Evolutionary conservation across 1,140 invertebrate species (phyloP).

Genomic region (Conus betulinus): DNA sequence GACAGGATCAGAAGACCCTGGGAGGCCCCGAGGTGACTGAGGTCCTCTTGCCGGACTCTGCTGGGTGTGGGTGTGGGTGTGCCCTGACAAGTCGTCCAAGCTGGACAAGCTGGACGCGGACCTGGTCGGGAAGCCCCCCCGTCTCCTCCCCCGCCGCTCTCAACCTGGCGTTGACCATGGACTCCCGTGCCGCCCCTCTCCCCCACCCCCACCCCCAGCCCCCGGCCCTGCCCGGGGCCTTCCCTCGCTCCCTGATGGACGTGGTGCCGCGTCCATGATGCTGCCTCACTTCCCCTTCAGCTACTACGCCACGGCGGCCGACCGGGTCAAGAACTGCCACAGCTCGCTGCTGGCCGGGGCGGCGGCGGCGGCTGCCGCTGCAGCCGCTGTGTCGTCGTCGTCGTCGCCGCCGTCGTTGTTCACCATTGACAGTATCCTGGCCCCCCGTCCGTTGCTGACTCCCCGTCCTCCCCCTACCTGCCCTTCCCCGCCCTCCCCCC

Average conservation of each 20-base stretch:
- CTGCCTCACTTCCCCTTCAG: slow-evolving; percentile 55
- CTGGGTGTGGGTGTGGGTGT: no score
- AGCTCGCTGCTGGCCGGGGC: slow-evolving; percentile 48
- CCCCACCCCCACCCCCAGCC: slow-evolving; percentile 13
- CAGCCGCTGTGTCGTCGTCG: slow-evolving; percentile 32
- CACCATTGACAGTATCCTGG: slow-evolving; percentile 65
- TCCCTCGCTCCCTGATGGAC: slow-evolving; percentile 33
- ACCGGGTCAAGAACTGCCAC: slow-evolving; percentile 58
- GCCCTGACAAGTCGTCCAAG: neutral
- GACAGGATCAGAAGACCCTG: no score
- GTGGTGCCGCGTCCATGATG: slow-evolving; percentile 35
- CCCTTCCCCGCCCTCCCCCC: slow-evolving; percentile 52
- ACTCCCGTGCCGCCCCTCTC: slow-evolving; percentile 1
- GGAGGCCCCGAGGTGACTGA: no score
- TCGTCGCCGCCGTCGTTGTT: slow-evolving; percentile 52
- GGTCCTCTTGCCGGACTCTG: no score
- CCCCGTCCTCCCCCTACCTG: slow-evolving; percentile 47
- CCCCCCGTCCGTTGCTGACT: slow-evolving; percentile 56
- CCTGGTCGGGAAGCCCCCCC: neutral
- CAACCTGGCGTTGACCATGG: slow-evolving; percentile 41
- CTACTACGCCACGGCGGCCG: slow-evolving; percentile 59
- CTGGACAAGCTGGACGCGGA: no score
- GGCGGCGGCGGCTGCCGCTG: slow-evolving; percentile 41
- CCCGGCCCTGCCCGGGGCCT: neutral
- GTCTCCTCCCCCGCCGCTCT: neutral